Conservation (phyloP, 2,797 vertebrate species). For the Lophius americanus region DNA sequence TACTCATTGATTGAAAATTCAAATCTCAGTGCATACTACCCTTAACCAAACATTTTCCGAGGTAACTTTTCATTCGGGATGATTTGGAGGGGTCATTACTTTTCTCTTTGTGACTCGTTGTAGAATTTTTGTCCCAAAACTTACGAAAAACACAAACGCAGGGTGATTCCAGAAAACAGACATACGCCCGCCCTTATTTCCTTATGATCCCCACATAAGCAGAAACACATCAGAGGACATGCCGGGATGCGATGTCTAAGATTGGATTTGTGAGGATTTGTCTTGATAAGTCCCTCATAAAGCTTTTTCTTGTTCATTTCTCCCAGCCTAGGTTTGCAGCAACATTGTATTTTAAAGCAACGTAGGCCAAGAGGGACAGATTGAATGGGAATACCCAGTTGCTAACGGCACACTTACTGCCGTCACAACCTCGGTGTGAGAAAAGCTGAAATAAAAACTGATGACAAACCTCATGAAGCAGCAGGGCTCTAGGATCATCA, state of each 20-base stretch:
- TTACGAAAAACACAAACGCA: no score
- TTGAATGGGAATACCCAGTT: constrained; percentile 32
- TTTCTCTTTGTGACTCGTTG: background rate
- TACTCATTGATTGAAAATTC: constrained; percentile 5
- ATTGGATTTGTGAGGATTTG: constrained; percentile 75
- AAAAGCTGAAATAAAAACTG: constrained; percentile 34
- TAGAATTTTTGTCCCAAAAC: no score
- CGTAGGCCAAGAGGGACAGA: constrained; percentile 44
- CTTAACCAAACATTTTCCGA: constrained; percentile 18
- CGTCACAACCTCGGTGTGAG: constrained; percentile 39
- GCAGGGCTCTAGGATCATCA: constrained; percentile 16
- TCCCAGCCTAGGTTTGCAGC: constrained; percentile 38
- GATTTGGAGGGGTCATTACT: constrained; percentile 30
- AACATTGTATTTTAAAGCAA: constrained; percentile 51
- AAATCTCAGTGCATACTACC: constrained; percentile 6
- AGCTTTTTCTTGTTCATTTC: constrained; percentile 57
- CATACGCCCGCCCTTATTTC: background rate
- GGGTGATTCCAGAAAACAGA: background rate
- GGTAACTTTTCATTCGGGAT: constrained; percentile 36
- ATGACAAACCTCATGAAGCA: constrained; percentile 16
- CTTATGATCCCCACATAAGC: constrained; percentile 23
- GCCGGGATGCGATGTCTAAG: constrained; percentile 39
- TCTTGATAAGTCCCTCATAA: constrained; percentile 62
- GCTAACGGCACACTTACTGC: constrained; percentile 12
- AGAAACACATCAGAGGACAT: constrained; percentile 46